These are phyloP conservation scores for Salvelinus namaycush DNA, from an alignment of 2,113 vertebrate species.

Conservation along the genomic window DNA sequence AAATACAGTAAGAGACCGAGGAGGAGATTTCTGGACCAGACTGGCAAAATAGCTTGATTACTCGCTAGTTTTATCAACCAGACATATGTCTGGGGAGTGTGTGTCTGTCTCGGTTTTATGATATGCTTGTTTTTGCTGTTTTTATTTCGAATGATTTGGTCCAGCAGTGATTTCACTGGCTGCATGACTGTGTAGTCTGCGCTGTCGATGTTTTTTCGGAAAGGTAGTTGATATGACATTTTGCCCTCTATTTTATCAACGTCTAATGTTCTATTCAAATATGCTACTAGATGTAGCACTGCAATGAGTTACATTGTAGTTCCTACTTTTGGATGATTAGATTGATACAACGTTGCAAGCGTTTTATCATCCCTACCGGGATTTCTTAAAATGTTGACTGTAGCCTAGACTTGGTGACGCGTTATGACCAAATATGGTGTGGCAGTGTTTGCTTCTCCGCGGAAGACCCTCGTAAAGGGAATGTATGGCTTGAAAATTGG, in stretches of 20 bases:
- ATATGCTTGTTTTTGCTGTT: not conserved
- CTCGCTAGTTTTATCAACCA: not conserved
- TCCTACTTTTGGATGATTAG: too few relatives aligned
- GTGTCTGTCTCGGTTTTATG: not conserved
- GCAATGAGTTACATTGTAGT: too few relatives aligned
- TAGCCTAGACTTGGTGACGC: slow-evolving; percentile 25
- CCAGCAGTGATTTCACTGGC: slow-evolving; percentile 4
- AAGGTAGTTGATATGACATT: slow-evolving; percentile 1
- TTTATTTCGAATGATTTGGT: not conserved
- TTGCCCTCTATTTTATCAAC: not conserved
- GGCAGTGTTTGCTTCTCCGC: slow-evolving; percentile 18
- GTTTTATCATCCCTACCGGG: not conserved
- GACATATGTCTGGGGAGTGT: not conserved
- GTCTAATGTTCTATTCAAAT: not conserved
- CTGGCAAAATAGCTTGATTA: not conserved
- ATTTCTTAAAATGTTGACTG: slow-evolving; percentile 22
- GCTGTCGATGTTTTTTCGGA: slow-evolving; percentile 31
- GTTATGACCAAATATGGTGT: slow-evolving; percentile 39
- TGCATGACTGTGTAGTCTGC: slow-evolving; percentile 24
- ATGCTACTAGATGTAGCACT: too few relatives aligned
- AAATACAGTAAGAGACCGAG: not conserved
- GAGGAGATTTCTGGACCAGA: too few relatives aligned
- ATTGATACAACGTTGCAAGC: too few relatives aligned
- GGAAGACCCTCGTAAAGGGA: slow-evolving; percentile 7
- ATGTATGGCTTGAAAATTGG: too few relatives aligned